These are phyloP conservation scores for Ornithoptera alexandrae DNA, from an alignment of 2,888 invertebrate species.

Conservation along the genomic window DNA sequence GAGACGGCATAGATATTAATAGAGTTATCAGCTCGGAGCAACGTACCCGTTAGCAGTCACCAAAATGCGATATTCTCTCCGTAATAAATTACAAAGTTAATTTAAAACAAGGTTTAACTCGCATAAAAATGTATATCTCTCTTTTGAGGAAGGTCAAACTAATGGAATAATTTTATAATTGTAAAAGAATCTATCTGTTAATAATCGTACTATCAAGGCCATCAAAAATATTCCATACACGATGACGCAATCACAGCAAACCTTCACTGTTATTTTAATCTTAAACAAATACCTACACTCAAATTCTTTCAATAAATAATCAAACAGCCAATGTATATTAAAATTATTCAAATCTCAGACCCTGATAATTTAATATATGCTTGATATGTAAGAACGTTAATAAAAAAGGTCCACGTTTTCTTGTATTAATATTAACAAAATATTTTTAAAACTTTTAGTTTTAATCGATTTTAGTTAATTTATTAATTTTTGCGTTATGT, in stretches of 20 bases:
- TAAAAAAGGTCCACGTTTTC: no score
- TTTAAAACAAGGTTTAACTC: slow-evolving; percentile 6
- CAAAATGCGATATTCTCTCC: slow-evolving; percentile 30
- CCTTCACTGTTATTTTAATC: not conserved
- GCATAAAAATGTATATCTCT: no score
- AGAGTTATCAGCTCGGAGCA: slow-evolving; percentile 72
- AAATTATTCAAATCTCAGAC: not conserved
- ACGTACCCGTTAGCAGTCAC: slow-evolving; percentile 52
- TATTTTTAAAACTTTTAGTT: no score
- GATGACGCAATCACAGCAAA: slow-evolving; percentile 3
- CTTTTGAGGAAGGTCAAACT: not conserved
- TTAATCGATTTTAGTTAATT: no score
- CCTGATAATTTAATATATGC: no score
- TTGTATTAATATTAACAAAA: no score
- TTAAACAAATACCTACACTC: not conserved
- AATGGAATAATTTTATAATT: slow-evolving; percentile 1
- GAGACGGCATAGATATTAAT: slow-evolving; percentile 63
- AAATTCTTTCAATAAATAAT: not conserved
- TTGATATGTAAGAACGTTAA: no score
- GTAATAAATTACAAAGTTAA: slow-evolving; percentile 10
- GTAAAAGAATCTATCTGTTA: not conserved
- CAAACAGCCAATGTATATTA: not conserved
- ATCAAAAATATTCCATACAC: slow-evolving; percentile 14
- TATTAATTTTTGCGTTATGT: no score
- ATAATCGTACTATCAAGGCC: not conserved